These are phyloP conservation scores for Drosophila orena DNA, from an alignment of 1,140 invertebrate genomes.

Conservation along the genomic window DNA sequence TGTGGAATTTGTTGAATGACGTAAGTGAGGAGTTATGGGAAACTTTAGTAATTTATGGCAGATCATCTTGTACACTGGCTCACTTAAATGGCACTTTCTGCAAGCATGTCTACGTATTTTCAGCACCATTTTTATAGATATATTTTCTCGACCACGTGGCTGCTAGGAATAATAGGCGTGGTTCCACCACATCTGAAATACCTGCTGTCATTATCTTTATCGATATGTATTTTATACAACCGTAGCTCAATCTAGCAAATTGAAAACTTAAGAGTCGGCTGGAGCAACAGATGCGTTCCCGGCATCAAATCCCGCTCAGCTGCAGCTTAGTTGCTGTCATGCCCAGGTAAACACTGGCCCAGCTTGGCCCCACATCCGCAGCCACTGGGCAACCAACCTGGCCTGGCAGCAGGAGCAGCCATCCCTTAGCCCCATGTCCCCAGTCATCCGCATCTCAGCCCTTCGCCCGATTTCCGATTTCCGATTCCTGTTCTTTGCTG, in stretches of 20 bases:
- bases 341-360: conserved; percentile 27
- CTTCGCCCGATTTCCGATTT: conserved; percentile 16
- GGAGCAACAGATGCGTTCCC: conserved; percentile 40
- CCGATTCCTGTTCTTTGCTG: conserved; percentile 25
- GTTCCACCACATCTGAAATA: background rate
- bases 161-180: background rate
- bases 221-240: background rate
- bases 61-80: background rate
- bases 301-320: conserved; percentile 26
- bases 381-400: conserved; percentile 5
- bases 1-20: conserved; percentile 13
- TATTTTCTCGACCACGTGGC: too few relatives aligned
- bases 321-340: conserved; percentile 33
- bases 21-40: background rate
- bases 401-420: conserved; percentile 9
- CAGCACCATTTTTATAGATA: too few relatives aligned
- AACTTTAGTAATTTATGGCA: background rate
- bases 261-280: conserved; percentile 37
- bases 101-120: too few relatives aligned
- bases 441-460: background rate
- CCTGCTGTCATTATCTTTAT: too few relatives aligned
- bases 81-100: background rate
- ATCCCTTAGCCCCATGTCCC: conserved; percentile 15
- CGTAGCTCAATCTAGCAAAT: conserved; percentile 33
- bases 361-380: background rate